Percentiles rank a stretch among this genome's conserved stretches.
These are phyloP conservation scores for Nematopogon swammerdamellus DNA, from an alignment of 2,888 invertebrate species.

Conservation along the genomic window DNA sequence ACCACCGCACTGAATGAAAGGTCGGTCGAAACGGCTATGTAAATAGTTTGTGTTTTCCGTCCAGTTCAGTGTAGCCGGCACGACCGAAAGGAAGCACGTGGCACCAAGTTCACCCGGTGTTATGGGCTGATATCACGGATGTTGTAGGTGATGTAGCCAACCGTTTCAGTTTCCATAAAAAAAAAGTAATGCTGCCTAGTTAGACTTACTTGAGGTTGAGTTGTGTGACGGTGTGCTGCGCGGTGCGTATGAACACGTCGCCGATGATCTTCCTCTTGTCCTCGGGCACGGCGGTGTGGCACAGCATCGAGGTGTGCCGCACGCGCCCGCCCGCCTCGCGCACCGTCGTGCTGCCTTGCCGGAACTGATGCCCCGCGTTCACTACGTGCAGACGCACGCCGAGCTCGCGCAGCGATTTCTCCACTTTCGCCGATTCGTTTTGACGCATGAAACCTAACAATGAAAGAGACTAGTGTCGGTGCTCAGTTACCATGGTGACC, in stretches of 20 bases:
- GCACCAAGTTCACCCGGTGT: too few relatives aligned
- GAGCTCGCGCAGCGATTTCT: slow-evolving; percentile 74
- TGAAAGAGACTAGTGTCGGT: slow-evolving; percentile 8
- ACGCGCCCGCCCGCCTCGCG: slow-evolving; percentile 53
- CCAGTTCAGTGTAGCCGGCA: too few relatives aligned
- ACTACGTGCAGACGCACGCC: slow-evolving; percentile 80
- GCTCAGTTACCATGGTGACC: too few relatives aligned
- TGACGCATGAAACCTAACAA: slow-evolving; percentile 93
- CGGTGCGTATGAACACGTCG: slow-evolving; percentile 94
- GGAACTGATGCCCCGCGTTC: slow-evolving; percentile 62
- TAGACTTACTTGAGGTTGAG: slow-evolving; percentile 71
- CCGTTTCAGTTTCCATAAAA: too few relatives aligned
- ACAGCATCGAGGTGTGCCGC: slow-evolving; percentile 76
- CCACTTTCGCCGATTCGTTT: slow-evolving; percentile 88
- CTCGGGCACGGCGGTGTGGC: slow-evolving; percentile 88
- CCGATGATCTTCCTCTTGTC: slow-evolving; percentile 98
- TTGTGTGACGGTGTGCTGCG: slow-evolving; percentile 85
- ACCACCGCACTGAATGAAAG: too few relatives aligned
- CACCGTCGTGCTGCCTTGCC: slow-evolving; percentile 79
- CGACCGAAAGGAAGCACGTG: too few relatives aligned
- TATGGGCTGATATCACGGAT: too few relatives aligned
- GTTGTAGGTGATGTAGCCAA: too few relatives aligned
- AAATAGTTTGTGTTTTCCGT: too few relatives aligned
- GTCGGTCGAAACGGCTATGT: too few relatives aligned
- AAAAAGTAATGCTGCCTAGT: too few relatives aligned